phyloP scores from a whole-genome alignment of 2,113 vertebrate genomes.

The Anarhynchus alexandrinus region DNA sequence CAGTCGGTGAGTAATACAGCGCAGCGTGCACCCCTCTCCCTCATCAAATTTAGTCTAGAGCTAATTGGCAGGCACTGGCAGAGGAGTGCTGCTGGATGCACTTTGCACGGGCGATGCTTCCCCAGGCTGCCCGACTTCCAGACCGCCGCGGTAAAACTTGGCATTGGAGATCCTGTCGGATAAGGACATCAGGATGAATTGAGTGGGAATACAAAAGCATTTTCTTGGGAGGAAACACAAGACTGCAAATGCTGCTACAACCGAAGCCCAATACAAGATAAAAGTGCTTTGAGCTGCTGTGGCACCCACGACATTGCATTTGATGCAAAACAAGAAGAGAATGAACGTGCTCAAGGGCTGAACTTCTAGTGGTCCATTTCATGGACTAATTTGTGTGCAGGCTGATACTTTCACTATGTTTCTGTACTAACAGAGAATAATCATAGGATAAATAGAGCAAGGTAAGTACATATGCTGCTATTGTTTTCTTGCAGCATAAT shows the following conservation, averaged over 20 bases:
- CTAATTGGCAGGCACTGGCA: not conserved
- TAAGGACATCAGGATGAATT: not conserved
- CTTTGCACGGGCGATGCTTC: accelerated
- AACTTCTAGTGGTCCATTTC: conserved; percentile 16
- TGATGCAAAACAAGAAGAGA: not conserved
- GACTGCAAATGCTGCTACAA: not conserved
- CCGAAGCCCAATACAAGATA: not conserved
- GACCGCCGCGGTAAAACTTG: not conserved
- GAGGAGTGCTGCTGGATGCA: not conserved
- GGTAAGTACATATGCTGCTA: conserved; percentile 53
- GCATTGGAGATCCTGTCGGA: not conserved
- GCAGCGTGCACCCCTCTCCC: not conserved
- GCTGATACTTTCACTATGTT: not conserved
- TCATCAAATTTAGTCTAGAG: not conserved
- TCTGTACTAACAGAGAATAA: conserved; percentile 19
- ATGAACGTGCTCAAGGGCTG: not conserved
- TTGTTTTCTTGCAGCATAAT: conserved; percentile 56
- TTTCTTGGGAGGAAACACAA: not conserved
- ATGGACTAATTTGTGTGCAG: not conserved
- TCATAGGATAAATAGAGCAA: conserved; percentile 38
- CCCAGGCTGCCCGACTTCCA: not conserved
- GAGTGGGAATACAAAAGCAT: not conserved
- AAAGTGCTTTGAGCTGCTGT: not conserved
- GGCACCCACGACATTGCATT: not conserved
- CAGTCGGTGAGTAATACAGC: not conserved